Evolutionary conservation across 2,113 vertebrate species (phyloP), one percentile per base, ranked within the genome.

Genomic region (Callopanchax toddi): DNA sequence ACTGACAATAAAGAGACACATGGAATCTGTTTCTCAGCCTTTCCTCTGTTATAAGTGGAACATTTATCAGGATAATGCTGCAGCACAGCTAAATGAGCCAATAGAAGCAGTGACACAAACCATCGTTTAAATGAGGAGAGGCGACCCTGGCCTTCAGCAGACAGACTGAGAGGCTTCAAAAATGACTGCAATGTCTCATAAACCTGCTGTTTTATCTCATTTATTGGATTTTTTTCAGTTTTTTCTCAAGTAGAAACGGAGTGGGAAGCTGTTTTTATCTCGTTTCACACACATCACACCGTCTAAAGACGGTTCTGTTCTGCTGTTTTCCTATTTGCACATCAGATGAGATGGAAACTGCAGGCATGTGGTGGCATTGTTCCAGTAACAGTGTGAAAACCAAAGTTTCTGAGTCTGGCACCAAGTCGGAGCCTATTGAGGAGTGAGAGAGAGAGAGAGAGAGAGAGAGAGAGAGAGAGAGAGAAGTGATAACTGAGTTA

Each of bases 1-100:
- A 32, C 23, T 65, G 69, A 51, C 65, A 23, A 48, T 44, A 54
- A 18, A 36, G 40, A 52, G 71, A 36, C 48, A 25, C 20, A 32
- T 17, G 5, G 42, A 5, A 42, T 67, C 59, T 60, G 80, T 79
- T 65, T 61, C 76, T 80, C 76, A 66, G 68, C 60, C 53, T 45
- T 59, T 57, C 68, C 55, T 25, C 22, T 32, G 53, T 55, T 13
- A 25, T 69, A 63, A 42, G 61, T 67, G 42, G 66, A 66, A 67
- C 68, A 82, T 84, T 60, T 62, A 74, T 84, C 81, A 82, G 62
- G 61, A 78, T 83, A 82, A 84, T 50, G 58, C 67, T 39, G 74
- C 11, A 75, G 69, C 75, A n/a, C n/a, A 61, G 67, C 56, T 68
- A 77, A 82, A 84, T 79, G 74, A 82, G 53, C 55, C 60, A 79